phyloP scores from a whole-genome alignment of 2,888 invertebrate species.

The Aphidoletes aphidimyza region DNA sequence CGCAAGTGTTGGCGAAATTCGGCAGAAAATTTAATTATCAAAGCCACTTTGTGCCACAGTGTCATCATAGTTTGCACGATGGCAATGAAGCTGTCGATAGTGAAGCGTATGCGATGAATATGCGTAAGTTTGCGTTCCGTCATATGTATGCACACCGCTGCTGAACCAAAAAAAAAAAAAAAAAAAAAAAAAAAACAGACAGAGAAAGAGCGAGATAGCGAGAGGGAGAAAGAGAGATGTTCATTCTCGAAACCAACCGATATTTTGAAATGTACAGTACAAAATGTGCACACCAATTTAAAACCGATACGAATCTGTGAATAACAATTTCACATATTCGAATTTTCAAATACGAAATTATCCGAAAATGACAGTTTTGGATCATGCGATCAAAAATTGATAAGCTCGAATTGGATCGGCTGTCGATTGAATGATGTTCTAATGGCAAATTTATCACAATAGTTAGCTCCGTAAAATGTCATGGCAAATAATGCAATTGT shows the following conservation, averaged over 20 bases:
- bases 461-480: no score
- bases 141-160: background rate
- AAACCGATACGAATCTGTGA: background rate
- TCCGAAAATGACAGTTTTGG: conserved; percentile 3
- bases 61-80: conserved; percentile 49
- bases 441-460: no score
- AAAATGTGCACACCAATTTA: no score
- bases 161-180: no score
- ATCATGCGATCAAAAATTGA: conserved; percentile 9
- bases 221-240: background rate
- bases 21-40: conserved; percentile 41
- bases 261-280: no score
- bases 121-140: conserved; percentile 18
- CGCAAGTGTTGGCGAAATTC: conserved; percentile 28
- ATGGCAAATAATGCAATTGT: background rate
- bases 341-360: background rate
- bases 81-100: conserved; percentile 36
- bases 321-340: background rate
- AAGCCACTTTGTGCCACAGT: conserved; percentile 48
- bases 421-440: background rate
- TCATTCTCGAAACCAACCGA: background rate
- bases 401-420: background rate
- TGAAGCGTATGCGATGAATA: background rate
- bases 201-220: background rate
- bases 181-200: no score